A percentile compares a stretch with the other conserved stretches of the same genome.
Conservation (phyloP, 2,888 invertebrate genomes). For the Abscondita cerata region DNA sequence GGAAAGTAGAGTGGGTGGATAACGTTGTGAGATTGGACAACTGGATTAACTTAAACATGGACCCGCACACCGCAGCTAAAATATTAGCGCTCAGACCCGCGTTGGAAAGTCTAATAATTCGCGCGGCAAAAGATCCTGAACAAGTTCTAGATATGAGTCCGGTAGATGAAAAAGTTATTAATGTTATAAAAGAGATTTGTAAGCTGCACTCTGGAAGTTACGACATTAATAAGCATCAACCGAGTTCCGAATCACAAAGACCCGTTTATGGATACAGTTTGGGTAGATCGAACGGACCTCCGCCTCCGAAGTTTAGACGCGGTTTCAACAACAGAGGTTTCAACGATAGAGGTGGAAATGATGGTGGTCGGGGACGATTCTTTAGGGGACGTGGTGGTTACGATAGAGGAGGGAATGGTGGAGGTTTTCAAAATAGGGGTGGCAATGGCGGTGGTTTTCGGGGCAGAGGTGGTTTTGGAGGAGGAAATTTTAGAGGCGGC, state of each 20-base stretch:
- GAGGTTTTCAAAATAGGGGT: slow-evolving; percentile 33
- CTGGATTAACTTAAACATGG: slow-evolving; percentile 92
- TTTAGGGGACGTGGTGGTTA: slow-evolving; percentile 22
- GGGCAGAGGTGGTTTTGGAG: slow-evolving; percentile 30
- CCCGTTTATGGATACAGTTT: slow-evolving; percentile 60
- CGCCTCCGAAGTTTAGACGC: slow-evolving; percentile 58
- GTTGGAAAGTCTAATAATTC: slow-evolving; percentile 82
- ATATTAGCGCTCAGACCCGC: slow-evolving; percentile 89
- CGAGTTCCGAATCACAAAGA: slow-evolving; percentile 61
- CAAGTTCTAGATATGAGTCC: slow-evolving; percentile 70
- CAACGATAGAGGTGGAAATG: slow-evolving; percentile 40
- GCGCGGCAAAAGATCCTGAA: slow-evolving; percentile 82
- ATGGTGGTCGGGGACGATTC: slow-evolving; percentile 39
- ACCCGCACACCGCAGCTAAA: slow-evolving; percentile 77
- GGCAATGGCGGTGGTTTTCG: slow-evolving; percentile 28
- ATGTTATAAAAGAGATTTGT: slow-evolving; percentile 77
- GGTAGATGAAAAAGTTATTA: slow-evolving; percentile 66
- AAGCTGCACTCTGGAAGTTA: slow-evolving; percentile 78
- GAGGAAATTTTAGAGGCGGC: slow-evolving; percentile 33
- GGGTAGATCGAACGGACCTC: slow-evolving; percentile 49
- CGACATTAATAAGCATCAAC: slow-evolving; percentile 63
- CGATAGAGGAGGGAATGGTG: slow-evolving; percentile 40
- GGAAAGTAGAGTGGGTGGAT: slow-evolving; percentile 82
- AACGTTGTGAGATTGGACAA: slow-evolving; percentile 85
- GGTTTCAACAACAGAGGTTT: slow-evolving; percentile 41